A percentile compares a stretch with the other conserved stretches of the same genome.
phyloP scores from a whole-genome alignment of 2,888 invertebrate species.

The Sphaeridia pumilis region DNA sequence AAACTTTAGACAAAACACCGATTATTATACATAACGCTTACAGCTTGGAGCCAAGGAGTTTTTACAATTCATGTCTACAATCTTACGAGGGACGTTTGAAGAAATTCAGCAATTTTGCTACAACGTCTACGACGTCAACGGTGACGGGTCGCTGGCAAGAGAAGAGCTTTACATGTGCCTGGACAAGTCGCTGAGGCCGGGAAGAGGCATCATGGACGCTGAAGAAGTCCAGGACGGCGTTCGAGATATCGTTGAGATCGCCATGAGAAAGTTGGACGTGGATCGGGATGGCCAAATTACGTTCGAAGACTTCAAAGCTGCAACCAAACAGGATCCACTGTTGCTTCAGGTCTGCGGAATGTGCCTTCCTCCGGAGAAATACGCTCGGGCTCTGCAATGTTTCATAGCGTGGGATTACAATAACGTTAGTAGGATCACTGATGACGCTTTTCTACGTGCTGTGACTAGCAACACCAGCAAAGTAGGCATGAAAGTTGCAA shows the following conservation, averaged over 20 bases:
- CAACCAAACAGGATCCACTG: conserved; percentile 17
- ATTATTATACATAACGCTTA: not conserved
- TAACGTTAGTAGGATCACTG: not conserved
- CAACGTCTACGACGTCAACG: conserved; percentile 18
- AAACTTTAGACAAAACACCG: not conserved
- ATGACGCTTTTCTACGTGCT: no score
- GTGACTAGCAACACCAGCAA: no score
- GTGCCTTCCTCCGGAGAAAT: conserved; percentile 10
- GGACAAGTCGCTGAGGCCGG: conserved; percentile 29
- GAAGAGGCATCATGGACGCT: conserved; percentile 25
- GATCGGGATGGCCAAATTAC: conserved; percentile 30
- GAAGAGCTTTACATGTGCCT: conserved; percentile 32
- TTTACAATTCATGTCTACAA: conserved; percentile 23
- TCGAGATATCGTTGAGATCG: conserved; percentile 32
- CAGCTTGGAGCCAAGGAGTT: conserved; percentile 21
- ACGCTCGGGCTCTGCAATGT: conserved; percentile 5
- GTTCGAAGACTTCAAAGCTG: conserved; percentile 24
- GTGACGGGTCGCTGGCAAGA: conserved; percentile 23
- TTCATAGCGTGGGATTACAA: conserved; percentile 7
- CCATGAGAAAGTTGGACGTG: conserved; percentile 26
- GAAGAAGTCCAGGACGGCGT: conserved; percentile 32
- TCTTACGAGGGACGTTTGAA: conserved; percentile 27
- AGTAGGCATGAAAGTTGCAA: no score
- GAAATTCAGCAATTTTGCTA: conserved; percentile 26
- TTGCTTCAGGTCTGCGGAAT: conserved; percentile 16